Evolutionary conservation across 2,797 vertebrate species (phyloP).

Genomic region (Alcedo quadribrachys): DNA sequence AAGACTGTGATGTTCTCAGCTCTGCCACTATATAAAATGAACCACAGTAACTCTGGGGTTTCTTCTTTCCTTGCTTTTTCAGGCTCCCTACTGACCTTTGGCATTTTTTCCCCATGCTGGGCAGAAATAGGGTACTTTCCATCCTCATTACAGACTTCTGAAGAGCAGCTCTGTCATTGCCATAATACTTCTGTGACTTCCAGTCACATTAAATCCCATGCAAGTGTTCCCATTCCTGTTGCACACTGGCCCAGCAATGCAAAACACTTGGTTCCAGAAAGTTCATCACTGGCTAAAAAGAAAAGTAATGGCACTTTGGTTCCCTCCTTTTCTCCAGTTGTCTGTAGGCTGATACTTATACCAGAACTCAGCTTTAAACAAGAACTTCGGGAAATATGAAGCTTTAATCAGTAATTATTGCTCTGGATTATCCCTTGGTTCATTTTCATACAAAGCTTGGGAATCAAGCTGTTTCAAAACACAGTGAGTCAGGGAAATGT

Average conservation of each 20-base stretch:
- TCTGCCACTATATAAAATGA: neutral
- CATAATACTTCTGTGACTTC: neutral
- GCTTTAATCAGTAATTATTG: constrained; percentile 13
- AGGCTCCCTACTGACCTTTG: neutral
- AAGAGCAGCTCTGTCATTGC: neutral
- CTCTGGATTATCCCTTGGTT: constrained; percentile 16
- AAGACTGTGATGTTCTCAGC: neutral
- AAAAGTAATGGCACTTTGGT: neutral
- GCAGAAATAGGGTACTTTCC: neutral
- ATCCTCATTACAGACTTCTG: neutral
- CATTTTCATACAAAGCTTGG: constrained; percentile 44
- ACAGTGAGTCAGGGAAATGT: neutral
- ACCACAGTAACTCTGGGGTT: neutral
- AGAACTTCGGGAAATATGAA: constrained; percentile 28
- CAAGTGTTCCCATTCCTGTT: neutral
- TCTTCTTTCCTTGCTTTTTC: neutral
- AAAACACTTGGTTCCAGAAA: constrained; percentile 11
- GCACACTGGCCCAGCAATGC: neutral
- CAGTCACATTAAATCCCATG: neutral
- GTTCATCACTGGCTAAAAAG: neutral
- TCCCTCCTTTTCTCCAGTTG: constrained; percentile 11
- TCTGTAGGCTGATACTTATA: neutral
- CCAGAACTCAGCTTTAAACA: constrained; percentile 15
- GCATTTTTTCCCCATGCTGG: neutral
- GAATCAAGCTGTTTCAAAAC: constrained; percentile 47